Evolutionary conservation across 2,113 vertebrate genomes (phyloP).

Genomic region (Gavialis gangeticus): DNA sequence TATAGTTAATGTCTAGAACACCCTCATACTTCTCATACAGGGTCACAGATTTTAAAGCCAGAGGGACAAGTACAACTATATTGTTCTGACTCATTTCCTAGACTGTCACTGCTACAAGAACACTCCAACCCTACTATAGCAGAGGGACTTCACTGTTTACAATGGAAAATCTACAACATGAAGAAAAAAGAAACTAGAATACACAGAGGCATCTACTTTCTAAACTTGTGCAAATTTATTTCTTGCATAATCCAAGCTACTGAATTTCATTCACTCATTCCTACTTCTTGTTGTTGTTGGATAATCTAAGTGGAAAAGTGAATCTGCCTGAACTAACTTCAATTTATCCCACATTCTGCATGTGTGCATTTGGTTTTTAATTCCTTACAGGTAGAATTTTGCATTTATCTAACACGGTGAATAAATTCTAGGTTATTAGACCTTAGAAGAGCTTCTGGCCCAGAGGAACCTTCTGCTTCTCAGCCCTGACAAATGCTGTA

Average conservation of each 20-base stretch:
- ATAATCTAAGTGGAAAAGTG: conserved; percentile 43
- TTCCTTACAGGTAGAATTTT: too few species aligned
- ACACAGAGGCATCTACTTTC: too few species aligned
- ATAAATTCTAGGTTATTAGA: neutral
- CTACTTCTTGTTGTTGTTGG: conserved; percentile 12
- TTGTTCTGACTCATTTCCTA: neutral
- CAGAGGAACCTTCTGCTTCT: neutral
- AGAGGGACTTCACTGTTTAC: too few species aligned
- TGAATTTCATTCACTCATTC: neutral
- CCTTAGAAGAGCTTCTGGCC: neutral
- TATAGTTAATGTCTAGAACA: too few species aligned
- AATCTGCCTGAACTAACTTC: conserved; percentile 39
- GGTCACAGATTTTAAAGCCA: conserved; percentile 7
- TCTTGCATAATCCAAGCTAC: too few species aligned
- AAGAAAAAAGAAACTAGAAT: too few species aligned
- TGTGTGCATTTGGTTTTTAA: conserved; percentile 12
- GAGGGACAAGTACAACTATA: conserved; percentile 1
- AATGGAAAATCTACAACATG: too few species aligned
- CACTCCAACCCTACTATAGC: too few species aligned
- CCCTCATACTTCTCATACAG: neutral
- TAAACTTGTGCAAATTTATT: too few species aligned
- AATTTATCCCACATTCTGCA: neutral
- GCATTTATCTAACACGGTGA: too few species aligned
- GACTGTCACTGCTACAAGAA: neutral
- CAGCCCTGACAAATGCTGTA: neutral